Evolutionary conservation across 2,888 invertebrate genomes (phyloP).

Genomic region (Parthenolecanium corni): DNA sequence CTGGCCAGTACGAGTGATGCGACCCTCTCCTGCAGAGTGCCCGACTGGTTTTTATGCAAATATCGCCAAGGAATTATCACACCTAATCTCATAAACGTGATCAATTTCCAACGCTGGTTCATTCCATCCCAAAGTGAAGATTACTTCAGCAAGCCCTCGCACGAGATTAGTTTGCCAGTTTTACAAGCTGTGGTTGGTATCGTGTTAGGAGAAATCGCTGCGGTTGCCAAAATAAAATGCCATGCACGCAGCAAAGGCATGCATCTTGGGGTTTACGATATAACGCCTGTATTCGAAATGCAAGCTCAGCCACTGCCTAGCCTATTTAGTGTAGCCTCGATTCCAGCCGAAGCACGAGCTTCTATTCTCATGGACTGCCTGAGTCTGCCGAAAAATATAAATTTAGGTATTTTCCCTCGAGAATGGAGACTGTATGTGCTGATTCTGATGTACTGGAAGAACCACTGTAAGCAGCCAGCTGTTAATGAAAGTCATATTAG

Average conservation of each 20-base stretch:
- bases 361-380: not conserved
- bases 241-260: conserved; percentile 11
- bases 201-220: not conserved
- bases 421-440: conserved; percentile 51
- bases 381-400: not conserved
- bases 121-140: conserved; percentile 63
- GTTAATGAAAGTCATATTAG: conserved; percentile 44
- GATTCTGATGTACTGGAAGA: conserved; percentile 47
- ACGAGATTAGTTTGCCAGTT: conserved; percentile 49
- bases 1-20: not conserved
- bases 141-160: conserved; percentile 48
- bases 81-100: conserved; percentile 55
- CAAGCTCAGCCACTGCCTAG: not conserved
- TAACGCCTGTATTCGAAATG: not conserved
- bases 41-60: conserved; percentile 54
- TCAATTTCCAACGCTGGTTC: conserved; percentile 51
- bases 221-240: conserved; percentile 2
- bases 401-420: conserved; percentile 43
- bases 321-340: not conserved
- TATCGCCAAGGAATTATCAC: conserved; percentile 52
- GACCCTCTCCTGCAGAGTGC: conserved; percentile 36
- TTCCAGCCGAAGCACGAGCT: not conserved
- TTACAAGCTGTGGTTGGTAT: conserved; percentile 46
- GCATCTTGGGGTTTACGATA: conserved; percentile 3
- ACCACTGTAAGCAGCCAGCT: conserved; percentile 39